These are phyloP conservation scores for Caenorhabditis afra DNA, from an alignment of 2,888 invertebrate species.

Conservation along the genomic window DNA sequence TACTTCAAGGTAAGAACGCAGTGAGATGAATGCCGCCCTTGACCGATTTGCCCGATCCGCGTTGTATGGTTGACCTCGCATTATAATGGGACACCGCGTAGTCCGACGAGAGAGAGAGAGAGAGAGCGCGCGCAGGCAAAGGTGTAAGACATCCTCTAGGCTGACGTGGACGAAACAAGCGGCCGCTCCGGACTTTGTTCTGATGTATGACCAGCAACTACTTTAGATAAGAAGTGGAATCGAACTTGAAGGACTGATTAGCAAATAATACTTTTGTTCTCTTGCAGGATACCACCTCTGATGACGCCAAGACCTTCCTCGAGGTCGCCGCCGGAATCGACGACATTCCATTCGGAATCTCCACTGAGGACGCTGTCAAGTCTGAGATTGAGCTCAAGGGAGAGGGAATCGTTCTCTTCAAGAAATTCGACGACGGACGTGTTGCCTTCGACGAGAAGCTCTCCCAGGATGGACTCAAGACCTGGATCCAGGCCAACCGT, in stretches of 20 bases:
- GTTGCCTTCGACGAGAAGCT: constrained; percentile 75
- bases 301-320: constrained; percentile 89
- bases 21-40: constrained; percentile 36
- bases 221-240: constrained; percentile 34
- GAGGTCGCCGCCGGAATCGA: constrained; percentile 89
- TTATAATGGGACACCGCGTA: constrained; percentile 40
- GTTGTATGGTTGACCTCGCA: constrained; percentile 36
- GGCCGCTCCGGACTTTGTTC: constrained; percentile 10
- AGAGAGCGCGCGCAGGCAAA: constrained; percentile 18
- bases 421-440: constrained; percentile 83
- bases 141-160: constrained; percentile 2
- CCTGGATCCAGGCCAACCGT: constrained; percentile 80
- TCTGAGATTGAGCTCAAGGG: constrained; percentile 89
- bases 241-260: not conserved
- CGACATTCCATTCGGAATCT: constrained; percentile 91
- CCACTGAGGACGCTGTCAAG: constrained; percentile 87
- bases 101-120: constrained; percentile 23
- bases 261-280: not conserved
- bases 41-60: constrained; percentile 42
- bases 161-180: constrained; percentile 23
- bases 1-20: constrained; percentile 85
- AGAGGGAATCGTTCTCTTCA: constrained; percentile 89
- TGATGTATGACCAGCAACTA: constrained; percentile 16
- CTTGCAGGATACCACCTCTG: constrained; percentile 86
- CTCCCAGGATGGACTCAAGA: constrained; percentile 66